Evolutionary conservation across 2,797 vertebrate species (phyloP).

Genomic region (Anas bernieri): DNA sequence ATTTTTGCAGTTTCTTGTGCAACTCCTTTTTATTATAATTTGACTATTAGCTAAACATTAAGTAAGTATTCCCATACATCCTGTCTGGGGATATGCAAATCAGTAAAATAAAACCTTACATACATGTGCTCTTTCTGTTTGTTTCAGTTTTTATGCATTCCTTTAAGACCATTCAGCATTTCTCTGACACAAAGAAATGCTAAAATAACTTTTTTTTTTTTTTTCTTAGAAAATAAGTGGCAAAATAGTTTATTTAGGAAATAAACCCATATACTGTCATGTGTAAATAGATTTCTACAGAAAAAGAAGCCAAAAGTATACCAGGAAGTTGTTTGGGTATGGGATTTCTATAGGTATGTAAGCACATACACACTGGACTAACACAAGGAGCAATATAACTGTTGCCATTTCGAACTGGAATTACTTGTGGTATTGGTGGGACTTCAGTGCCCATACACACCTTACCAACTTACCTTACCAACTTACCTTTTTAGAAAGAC

Average conservation of each 20-base stretch:
- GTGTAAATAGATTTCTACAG: neutral
- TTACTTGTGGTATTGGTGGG: neutral
- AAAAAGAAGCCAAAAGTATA: neutral
- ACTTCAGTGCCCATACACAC: neutral
- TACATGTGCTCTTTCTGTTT: neutral
- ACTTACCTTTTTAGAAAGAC: neutral
- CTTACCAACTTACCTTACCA: neutral
- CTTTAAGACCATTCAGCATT: neutral
- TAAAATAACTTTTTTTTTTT: neutral
- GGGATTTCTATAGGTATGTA: neutral
- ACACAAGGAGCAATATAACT: neutral
- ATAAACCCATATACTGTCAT: accelerated
- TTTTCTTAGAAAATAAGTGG: neutral
- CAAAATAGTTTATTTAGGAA: neutral
- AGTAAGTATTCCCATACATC: neutral
- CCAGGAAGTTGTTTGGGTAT: neutral
- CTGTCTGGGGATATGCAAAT: neutral
- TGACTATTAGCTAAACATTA: neutral
- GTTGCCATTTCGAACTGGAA: neutral
- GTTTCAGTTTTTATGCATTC: neutral
- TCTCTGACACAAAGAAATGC: neutral
- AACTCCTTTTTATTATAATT: neutral
- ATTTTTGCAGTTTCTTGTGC: neutral
- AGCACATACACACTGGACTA: neutral
- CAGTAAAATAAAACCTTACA: neutral